Evolutionary conservation across 2,888 invertebrate species (phyloP).

Genomic region (Mesochorus sp.): DNA sequence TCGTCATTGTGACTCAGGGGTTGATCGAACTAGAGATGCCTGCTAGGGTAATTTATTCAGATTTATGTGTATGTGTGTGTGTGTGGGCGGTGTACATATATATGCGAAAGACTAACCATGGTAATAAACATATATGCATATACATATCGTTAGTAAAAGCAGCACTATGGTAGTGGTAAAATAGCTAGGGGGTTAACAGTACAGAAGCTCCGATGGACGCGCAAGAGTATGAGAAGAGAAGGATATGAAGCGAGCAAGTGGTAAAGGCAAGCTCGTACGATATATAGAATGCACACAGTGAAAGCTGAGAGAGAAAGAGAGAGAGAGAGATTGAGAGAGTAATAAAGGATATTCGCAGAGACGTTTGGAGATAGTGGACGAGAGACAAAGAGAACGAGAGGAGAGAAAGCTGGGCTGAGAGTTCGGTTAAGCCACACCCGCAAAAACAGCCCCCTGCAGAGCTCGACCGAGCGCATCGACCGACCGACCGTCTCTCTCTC

Average conservation of each 20-base stretch:
- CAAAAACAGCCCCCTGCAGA: constrained; percentile 79
- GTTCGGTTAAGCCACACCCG: constrained; percentile 80
- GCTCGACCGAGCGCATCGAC: constrained; percentile 78
- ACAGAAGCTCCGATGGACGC: constrained; percentile 7
- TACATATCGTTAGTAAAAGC: constrained; percentile 10
- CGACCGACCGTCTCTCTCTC: constrained; percentile 67
- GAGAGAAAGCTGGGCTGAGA: constrained; percentile 58
- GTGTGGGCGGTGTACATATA: too few relatives aligned
- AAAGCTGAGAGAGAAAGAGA: constrained; percentile 22
- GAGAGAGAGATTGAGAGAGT: constrained; percentile 11
- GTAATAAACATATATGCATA: neutral
- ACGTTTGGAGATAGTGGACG: constrained; percentile 49
- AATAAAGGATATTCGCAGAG: constrained; percentile 29
- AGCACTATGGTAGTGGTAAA: constrained; percentile 29
- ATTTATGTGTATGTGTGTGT: neutral
- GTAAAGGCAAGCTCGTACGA: constrained; percentile 69
- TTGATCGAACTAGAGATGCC: neutral
- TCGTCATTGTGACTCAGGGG: neutral
- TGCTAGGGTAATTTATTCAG: constrained; percentile 1
- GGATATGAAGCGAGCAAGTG: constrained; percentile 69
- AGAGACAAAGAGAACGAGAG: constrained; percentile 23
- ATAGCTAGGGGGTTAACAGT: constrained; percentile 8
- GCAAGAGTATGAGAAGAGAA: constrained; percentile 32
- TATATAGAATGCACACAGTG: constrained; percentile 61
- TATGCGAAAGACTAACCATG: neutral